These are phyloP conservation scores for Clivina fossor DNA, from an alignment of 2,888 invertebrate genomes.

Conservation along the genomic window DNA sequence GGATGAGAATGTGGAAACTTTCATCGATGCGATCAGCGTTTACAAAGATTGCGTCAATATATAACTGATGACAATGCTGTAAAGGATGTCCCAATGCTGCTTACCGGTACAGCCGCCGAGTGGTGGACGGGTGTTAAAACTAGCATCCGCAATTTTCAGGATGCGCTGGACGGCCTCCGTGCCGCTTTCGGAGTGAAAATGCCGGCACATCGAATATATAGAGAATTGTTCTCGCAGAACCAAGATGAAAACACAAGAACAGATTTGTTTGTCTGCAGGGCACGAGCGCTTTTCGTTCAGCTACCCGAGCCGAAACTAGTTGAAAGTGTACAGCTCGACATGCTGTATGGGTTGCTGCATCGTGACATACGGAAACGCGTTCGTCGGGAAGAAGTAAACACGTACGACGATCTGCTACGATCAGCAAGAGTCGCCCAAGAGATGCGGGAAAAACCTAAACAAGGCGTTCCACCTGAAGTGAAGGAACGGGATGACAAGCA, in stretches of 20 bases:
- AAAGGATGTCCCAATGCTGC: constrained; percentile 33
- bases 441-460: neutral
- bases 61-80: constrained; percentile 32
- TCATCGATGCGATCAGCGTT: constrained; percentile 28
- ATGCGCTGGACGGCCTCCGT: constrained; percentile 8
- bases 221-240: constrained; percentile 9
- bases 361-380: too few species aligned
- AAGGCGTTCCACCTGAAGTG: neutral
- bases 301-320: neutral
- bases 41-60: constrained; percentile 33
- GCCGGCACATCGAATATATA: constrained; percentile 9
- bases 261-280: constrained; percentile 10
- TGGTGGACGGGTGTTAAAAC: constrained; percentile 37
- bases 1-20: constrained; percentile 10
- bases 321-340: constrained; percentile 4
- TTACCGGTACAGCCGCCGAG: constrained; percentile 32
- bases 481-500: too few species aligned
- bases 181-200: constrained; percentile 24
- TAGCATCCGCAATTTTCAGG: neutral
- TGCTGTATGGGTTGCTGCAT: constrained; percentile 12
- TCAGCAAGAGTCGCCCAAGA: neutral
- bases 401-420: neutral
- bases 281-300: neutral
- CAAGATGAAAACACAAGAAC: constrained; percentile 1
- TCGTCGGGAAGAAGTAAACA: neutral